Base-by-base conservation (phyloP, 2,113 vertebrate genomes). In the Catharus fuscescens region DNA sequence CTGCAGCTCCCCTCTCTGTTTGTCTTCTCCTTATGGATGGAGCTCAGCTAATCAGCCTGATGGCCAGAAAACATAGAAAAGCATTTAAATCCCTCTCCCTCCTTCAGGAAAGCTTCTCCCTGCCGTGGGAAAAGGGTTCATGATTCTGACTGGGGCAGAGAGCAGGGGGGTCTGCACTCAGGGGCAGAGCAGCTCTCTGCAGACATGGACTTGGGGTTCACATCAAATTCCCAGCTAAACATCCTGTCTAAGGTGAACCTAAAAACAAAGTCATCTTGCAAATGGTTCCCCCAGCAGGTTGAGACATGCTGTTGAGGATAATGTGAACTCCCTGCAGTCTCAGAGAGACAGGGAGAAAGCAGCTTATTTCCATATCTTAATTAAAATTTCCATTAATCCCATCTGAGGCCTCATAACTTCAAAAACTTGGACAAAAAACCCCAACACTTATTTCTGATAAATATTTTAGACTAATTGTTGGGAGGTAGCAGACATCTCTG, bases 291-390 rank as follows among this genome's bases (percentile, higher is more conserved):
- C 80, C 88, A 93, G 90, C 93, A 94, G 81, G 93, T 88, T 96
- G 92, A 94, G 93, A 86, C 80, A 93, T 19, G 81, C 91, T 96
- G 95, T 93, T 93, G 94, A 88, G 94, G 92, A 96, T 91, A 93
- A 94, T 77, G 79, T 95, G 93, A 93, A 94, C 95, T 97, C 97
- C 90, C 94, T 61, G 88, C 92, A 97, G 97, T 70, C 89, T 95
- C 88, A 40, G 82, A 93, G 83, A 94, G 91, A 92, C 88, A 84
- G 96, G 96, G 93, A 94, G 96, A 96, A 96, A 96, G 96, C 86
- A 95, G 96, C 96, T 97, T 96, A 97, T 97, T 97, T 97, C 97
- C 97, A 97, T 97, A 97, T 97, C 97, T 97, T 97, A 97, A 97
- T 97, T 97, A 97, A 97, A 96, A 95, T 97, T 97, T 97, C 96